These are phyloP conservation scores for Takifugu flavidus DNA, from an alignment of 2,113 vertebrate species.

Conservation along the genomic window DNA sequence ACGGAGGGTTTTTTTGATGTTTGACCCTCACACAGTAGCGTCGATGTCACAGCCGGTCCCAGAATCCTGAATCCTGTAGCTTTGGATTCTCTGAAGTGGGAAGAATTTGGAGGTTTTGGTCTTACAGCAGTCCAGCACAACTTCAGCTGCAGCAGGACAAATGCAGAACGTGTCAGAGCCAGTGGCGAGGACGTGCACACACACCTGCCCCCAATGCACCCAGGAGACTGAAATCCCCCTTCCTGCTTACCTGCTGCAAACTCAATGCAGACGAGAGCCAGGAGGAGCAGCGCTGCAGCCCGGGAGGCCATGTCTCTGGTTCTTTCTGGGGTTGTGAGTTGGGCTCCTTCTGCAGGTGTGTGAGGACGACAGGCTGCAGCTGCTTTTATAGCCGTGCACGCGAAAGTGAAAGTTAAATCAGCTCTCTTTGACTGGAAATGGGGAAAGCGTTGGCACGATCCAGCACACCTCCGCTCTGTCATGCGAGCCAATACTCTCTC, in stretches of 20 bases:
- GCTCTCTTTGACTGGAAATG: constrained; percentile 24
- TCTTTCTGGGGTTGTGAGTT: constrained; percentile 3
- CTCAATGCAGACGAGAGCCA: constrained; percentile 35
- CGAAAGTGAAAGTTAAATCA: constrained; percentile 46
- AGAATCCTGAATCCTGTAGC: too few species aligned
- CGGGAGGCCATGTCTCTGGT: constrained; percentile 47
- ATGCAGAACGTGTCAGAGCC: not conserved
- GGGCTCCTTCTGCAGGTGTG: constrained; percentile 10
- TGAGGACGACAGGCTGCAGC: not conserved
- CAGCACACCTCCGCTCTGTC: not conserved
- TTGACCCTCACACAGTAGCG: too few species aligned
- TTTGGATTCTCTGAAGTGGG: too few species aligned
- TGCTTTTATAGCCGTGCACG: constrained; percentile 42
- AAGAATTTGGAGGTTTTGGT: not conserved
- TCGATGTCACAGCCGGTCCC: too few species aligned
- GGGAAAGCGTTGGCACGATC: not conserved
- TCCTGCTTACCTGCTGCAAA: constrained; percentile 38
- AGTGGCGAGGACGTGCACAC: too few species aligned
- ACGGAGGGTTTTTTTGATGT: too few species aligned
- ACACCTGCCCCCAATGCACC: too few species aligned
- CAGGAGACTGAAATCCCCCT: too few species aligned
- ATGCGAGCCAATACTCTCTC: too few species aligned
- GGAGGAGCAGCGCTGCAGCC: constrained; percentile 42
- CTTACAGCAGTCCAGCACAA: not conserved
- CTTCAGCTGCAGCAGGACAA: not conserved